A percentile compares a stretch with the other conserved stretches of the same genome.
Evolutionary conservation across 2,797 vertebrate species (phyloP).

Genomic region (Typhlichthys subterraneus): DNA sequence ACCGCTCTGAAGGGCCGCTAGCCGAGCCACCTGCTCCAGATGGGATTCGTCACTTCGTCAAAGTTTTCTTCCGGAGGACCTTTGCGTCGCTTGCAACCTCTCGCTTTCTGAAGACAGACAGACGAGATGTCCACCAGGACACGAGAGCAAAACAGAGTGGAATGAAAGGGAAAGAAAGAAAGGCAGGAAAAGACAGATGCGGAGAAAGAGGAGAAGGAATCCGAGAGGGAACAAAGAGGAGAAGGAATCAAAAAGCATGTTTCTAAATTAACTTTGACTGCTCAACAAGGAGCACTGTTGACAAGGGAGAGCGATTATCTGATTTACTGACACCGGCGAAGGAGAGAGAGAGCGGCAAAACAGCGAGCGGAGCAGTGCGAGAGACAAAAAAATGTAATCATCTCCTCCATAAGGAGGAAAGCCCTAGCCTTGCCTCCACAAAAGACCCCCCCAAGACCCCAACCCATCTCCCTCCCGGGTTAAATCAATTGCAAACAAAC

Average conservation of each 20-base stretch:
- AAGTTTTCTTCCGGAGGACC: slow-evolving; percentile 21
- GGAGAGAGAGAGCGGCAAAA: slow-evolving; percentile 41
- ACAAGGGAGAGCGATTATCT: slow-evolving; percentile 75
- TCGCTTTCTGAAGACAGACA: slow-evolving; percentile 16
- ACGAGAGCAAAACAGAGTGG: background rate
- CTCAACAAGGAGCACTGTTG: slow-evolving; percentile 79
- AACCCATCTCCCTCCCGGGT: slow-evolving; percentile 52
- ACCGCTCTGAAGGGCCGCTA: slow-evolving; percentile 19
- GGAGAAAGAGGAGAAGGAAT: slow-evolving; percentile 1
- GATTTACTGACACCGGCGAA: slow-evolving; percentile 76
- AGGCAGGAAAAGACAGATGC: slow-evolving; percentile 8
- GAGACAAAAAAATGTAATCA: slow-evolving; percentile 82
- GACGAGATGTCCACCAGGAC: slow-evolving; percentile 29
- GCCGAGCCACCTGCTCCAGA: slow-evolving; percentile 51
- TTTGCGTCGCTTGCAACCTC: slow-evolving; percentile 10
- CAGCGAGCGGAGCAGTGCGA: slow-evolving; percentile 55
- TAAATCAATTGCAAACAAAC: slow-evolving; percentile 85
- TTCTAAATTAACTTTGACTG: slow-evolving; percentile 79
- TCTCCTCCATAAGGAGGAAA: slow-evolving; percentile 77
- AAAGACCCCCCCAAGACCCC: slow-evolving; percentile 52
- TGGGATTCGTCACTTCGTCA: slow-evolving; percentile 60
- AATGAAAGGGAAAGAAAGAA: background rate
- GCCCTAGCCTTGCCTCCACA: slow-evolving; percentile 64
- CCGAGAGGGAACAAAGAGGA: background rate
- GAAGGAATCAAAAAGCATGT: slow-evolving; percentile 54